Conservation (phyloP, 53 echinoderm and acorn worm species). For the Hippasteria phrygiana region DNA sequence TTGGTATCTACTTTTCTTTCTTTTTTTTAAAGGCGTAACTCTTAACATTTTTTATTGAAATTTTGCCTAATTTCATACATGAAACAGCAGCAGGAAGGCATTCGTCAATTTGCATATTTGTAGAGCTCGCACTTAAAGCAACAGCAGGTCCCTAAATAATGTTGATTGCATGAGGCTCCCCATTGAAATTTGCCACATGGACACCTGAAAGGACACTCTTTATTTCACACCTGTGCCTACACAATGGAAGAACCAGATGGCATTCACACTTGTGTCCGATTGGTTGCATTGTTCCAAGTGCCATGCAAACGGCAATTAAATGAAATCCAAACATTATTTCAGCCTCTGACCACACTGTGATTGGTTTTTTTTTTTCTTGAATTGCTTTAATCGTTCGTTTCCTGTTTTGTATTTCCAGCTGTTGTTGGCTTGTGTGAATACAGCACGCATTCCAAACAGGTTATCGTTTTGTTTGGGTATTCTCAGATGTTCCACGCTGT, state of each 20-base stretch:
- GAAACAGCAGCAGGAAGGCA: no score
- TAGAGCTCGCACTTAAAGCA: no score
- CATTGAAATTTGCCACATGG: not conserved
- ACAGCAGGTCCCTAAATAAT: no score
- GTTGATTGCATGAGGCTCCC: no score
- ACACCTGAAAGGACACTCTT: not conserved
- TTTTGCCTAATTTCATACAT: no score
- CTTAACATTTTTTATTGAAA: no score
- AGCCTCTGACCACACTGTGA: not conserved
- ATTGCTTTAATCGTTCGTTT: not conserved
- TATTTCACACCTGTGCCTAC: not conserved
- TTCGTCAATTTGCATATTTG: no score
- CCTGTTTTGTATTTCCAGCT: not conserved
- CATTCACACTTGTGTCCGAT: not conserved
- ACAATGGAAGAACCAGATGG: not conserved
- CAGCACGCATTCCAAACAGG: not conserved
- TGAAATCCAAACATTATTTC: not conserved
- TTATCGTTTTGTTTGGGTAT: no score
- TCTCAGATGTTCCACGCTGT: no score
- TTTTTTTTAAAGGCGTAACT: no score
- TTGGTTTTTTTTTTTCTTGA: not conserved
- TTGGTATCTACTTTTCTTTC: no score
- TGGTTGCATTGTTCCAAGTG: not conserved
- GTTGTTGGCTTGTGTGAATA: not conserved
- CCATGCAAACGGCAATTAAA: not conserved